These are phyloP conservation scores for Portevinia maculata DNA, from an alignment of 2,888 invertebrate genomes.

Conservation along the genomic window DNA sequence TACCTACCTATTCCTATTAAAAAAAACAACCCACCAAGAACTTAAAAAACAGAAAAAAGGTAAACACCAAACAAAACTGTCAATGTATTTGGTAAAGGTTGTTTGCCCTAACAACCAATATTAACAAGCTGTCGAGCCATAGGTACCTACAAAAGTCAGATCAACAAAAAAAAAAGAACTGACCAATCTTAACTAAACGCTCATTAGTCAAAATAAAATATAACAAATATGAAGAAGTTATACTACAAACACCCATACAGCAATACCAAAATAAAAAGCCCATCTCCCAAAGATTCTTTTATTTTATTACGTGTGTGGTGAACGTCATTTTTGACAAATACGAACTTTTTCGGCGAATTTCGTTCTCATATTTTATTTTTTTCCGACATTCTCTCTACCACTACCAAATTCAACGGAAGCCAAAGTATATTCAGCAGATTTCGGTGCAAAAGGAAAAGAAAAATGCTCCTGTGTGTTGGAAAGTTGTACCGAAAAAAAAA, in stretches of 20 bases:
- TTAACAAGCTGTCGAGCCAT: slow-evolving; percentile 22
- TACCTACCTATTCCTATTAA: not conserved
- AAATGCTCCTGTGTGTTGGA: slow-evolving; percentile 27
- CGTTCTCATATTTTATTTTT: slow-evolving; percentile 8
- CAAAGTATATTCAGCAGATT: slow-evolving; percentile 34
- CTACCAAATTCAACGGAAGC: slow-evolving; percentile 35
- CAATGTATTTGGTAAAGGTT: slow-evolving; percentile 5
- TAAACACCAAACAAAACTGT: slow-evolving; percentile 17
- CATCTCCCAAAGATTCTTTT: slow-evolving; percentile 44
- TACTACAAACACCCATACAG: slow-evolving; percentile 26
- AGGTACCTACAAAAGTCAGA: slow-evolving; percentile 31
- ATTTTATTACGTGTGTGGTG: slow-evolving; percentile 64
- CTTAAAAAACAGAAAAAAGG: slow-evolving; percentile 10
- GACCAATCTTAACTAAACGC: slow-evolving; percentile 79
- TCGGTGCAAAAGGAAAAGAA: slow-evolving; percentile 9
- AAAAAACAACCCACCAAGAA: not conserved
- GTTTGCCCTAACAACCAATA: slow-evolving; percentile 6
- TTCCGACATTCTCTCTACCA: slow-evolving; percentile 10
- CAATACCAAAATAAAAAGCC: slow-evolving; percentile 12
- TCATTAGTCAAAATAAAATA: slow-evolving; percentile 75
- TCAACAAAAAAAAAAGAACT: slow-evolving; percentile 75
- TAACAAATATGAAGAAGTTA: slow-evolving; percentile 46
- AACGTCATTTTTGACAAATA: slow-evolving; percentile 61
- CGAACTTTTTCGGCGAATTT: slow-evolving; percentile 22
- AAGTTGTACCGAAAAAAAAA: slow-evolving; percentile 60